Evolutionary conservation across 2,113 vertebrate genomes (phyloP), one percentile per base, ranked within the genome.

Genomic region (Poicephalus gulielmi): DNA sequence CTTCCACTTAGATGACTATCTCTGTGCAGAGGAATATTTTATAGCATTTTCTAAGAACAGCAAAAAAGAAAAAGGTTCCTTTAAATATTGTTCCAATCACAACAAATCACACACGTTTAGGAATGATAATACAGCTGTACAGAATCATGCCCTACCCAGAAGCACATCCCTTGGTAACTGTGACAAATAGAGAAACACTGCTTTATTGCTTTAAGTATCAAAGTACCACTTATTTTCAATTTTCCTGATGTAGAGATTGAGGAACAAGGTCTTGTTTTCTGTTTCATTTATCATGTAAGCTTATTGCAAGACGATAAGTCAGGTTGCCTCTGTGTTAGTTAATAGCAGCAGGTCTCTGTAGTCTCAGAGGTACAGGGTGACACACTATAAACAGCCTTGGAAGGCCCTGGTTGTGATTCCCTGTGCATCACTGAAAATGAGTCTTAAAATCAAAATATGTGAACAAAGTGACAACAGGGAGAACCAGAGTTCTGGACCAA

Each of bases 51-150:
- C 75, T 86, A 86, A 69, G 24, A 69, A n/a, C 10, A 92, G 17
- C 7, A 66, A 33, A 63, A 62, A 25, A 69, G 33, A 35, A 59
- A 1, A 1, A 71, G 39, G 25, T 47, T 82, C 17, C 25, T 17
- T 78, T 27, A n/a, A 66, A 35, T 75, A 75, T 67, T 0, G 11
- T 25, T 84, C 66, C 35, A 4, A 0, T 22, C 47, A 49, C 57
- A 79, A 78, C 43, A 88, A 49, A 71, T 64, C 31, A 64, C 20
- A 46, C 15, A 41, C 33, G 17, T 20, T 71, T 78, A 14, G 31
- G 55, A 93, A 62, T 33, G 37, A 28, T 67, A 63, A 70, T 44
- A n/a, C 11, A 83, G 25, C 0, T 0, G 0, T n/a, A 81, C 14
- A 84, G 59, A 69, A 63, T 7, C 9, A 41, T 10, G 7, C 22